These are phyloP conservation scores for Barbus barbus DNA, from an alignment of 2,113 vertebrate species.

Conservation along the genomic window DNA sequence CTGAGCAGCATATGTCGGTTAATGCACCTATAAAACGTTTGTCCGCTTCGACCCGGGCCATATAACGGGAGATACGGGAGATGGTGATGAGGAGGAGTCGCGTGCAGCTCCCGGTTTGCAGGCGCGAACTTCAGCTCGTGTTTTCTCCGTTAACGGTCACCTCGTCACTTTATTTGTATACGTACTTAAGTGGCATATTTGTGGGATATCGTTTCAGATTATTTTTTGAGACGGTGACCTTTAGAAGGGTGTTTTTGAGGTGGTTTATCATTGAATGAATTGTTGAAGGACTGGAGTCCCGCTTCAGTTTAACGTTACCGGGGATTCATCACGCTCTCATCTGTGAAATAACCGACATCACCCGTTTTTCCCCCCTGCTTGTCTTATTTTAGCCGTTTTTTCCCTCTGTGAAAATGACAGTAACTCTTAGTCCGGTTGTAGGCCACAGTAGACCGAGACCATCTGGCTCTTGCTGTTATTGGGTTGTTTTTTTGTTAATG, in stretches of 20 bases:
- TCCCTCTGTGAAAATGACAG: not conserved
- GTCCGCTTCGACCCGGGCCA: not conserved
- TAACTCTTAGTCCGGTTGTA: not conserved
- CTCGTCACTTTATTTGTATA: not conserved
- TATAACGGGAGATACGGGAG: slow-evolving; percentile 26
- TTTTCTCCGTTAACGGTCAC: not conserved
- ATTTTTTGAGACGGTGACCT: not conserved
- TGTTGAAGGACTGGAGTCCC: not conserved
- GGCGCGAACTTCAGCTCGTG: no score
- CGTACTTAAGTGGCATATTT: not conserved
- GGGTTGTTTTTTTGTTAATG: not conserved
- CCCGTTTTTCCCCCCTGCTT: not conserved
- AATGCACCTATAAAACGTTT: not conserved
- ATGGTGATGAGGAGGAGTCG: slow-evolving; percentile 10
- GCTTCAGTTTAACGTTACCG: not conserved
- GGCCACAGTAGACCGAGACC: not conserved
- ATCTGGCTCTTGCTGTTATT: not conserved
- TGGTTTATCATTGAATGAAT: slow-evolving; percentile 15
- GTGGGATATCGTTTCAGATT: not conserved
- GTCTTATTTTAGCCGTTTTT: slow-evolving; percentile 4
- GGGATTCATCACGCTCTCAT: not conserved
- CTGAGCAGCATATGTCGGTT: not conserved
- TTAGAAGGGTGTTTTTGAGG: not conserved
- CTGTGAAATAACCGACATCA: not conserved
- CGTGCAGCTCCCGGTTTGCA: no score